Percentiles rank a stretch among this genome's conserved stretches.
These are phyloP conservation scores for Sepiola atlantica DNA, from an alignment of 2,888 invertebrate species.

Conservation along the genomic window DNA sequence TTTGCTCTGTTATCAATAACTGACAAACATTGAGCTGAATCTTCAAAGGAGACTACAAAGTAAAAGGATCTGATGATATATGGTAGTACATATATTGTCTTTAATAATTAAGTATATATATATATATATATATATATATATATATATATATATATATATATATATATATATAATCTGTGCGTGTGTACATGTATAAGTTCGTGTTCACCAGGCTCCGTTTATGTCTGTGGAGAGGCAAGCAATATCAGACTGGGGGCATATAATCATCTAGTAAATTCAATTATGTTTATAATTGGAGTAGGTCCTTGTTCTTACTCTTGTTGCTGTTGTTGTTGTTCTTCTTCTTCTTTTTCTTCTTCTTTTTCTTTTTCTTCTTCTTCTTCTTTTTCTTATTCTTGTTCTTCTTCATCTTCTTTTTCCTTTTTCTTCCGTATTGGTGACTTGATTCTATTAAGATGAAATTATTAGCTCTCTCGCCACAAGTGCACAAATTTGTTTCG, in stretches of 20 bases:
- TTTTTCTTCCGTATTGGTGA: conserved; percentile 32
- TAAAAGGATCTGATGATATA: no score
- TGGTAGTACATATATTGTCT: no score
- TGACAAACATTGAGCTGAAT: no score
- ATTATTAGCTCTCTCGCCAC: background rate
- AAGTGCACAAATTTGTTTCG: background rate
- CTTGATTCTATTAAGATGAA: conserved; percentile 15
- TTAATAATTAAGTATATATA: no score
- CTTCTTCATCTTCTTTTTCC: no score
- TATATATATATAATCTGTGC: background rate
- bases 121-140: background rate
- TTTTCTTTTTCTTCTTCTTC: no score
- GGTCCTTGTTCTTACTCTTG: no score
- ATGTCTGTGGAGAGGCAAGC: background rate
- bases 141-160: background rate
- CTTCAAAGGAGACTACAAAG: no score
- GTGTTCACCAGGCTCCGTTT: background rate
- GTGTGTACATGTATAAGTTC: background rate
- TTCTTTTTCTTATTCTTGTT: no score
- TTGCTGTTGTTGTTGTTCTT: no score
- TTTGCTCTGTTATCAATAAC: no score
- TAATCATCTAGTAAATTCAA: background rate
- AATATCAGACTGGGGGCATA: background rate
- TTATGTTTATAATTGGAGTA: background rate
- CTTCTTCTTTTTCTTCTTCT: no score